Conservation (phyloP, 2,888 invertebrate species). For the Atethmia centrago region DNA sequence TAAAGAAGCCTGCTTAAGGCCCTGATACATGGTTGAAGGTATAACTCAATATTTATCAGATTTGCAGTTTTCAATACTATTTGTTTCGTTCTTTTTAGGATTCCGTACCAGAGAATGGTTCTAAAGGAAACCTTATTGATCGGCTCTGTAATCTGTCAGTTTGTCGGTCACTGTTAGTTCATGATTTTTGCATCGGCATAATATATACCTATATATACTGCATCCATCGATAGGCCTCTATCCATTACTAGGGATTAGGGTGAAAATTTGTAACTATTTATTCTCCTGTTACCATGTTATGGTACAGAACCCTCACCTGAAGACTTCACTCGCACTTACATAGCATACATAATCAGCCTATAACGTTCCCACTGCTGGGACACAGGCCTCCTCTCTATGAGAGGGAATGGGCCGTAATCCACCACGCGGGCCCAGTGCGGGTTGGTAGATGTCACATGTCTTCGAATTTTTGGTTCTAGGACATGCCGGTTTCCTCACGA, state of each 20-base stretch:
- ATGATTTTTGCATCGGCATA: background rate
- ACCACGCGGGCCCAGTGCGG: no score
- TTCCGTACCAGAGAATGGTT: background rate
- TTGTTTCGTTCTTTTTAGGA: conserved; percentile 13
- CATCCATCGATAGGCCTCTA: no score
- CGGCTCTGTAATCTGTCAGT: background rate
- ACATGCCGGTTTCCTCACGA: no score
- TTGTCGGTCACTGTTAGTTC: background rate
- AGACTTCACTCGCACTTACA: background rate
- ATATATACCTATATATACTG: background rate
- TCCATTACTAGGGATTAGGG: no score
- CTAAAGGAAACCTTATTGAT: background rate
- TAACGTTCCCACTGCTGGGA: no score
- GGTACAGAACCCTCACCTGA: background rate
- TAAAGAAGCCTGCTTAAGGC: conserved; percentile 62
- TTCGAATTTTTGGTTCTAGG: no score
- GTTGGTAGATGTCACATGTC: no score
- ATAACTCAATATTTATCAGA: conserved; percentile 54
- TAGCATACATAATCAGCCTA: no score
- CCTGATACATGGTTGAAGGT: conserved; percentile 31
- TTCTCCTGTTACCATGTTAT: no score
- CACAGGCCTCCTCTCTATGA: no score
- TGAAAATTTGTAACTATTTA: no score
- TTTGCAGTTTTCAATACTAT: conserved; percentile 33
- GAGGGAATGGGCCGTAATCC: no score